Evolutionary conservation across 1,140 invertebrate species (phyloP), one percentile per base, ranked within the genome.

Genomic region (Centruroides sculpturatus): DNA sequence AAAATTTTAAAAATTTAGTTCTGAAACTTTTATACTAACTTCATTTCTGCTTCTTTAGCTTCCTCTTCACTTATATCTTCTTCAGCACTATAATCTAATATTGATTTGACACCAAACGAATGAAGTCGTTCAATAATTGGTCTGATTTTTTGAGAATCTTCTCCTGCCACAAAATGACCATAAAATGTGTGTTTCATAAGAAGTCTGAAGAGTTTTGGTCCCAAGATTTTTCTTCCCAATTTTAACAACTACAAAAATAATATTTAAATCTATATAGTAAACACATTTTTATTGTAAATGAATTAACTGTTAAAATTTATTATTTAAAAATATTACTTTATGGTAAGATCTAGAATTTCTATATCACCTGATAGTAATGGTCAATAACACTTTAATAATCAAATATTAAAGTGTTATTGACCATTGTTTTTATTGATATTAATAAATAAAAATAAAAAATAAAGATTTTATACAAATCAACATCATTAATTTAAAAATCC

Each of bases 21-120:
- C 23, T 23, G 23, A 23, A 23, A 23, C 23, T 23, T 23, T 23
- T 23, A 35, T 52, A 83, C 83, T 80, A 78, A 95, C 92, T 86
- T 83, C 73, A 94, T 83, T 84, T 96, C 92, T 64, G 86, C 81
- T 71, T 90, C 84, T 71, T 87, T 85, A 2, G 92, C 90, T 71
- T 90, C 83, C 68, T 92, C 87, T 68, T 89, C 82, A n/a, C 84
- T 83, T 66, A 99, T 78, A 73, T 99, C 96, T 72, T 97, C 91
- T 75, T 99, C 96, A 8, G 95, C 95, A 59, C 92, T 96, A 77
- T 99, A 99, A 75, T 99, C 95, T 41, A 98, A 82, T 72, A 99
- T 98, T 3, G 94, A 90, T 75, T 99, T 98, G 5, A 98, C 95
- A 23, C 96, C 96, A 76, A 97, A 99, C 52, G 87, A 86, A 47